Evolutionary conservation across 2,888 invertebrate species (phyloP), one percentile per base, ranked within the genome.

Genomic region (Synanthedon formicaeformis): DNA sequence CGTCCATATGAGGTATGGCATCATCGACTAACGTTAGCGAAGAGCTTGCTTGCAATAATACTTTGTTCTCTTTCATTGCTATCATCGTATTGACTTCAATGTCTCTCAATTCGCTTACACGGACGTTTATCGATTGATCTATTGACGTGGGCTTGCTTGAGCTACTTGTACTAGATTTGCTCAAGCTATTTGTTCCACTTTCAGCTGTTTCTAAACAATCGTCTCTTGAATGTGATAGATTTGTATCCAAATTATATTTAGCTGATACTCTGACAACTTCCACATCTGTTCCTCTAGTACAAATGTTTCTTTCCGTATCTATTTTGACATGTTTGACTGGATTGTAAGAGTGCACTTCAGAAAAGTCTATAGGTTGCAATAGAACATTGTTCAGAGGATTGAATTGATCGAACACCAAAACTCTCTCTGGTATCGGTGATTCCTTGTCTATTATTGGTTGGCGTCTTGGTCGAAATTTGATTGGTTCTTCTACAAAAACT

Each of bases 321-420:
- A 62, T 11, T 0, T 63, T 63, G 0, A 52, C 55, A 0, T 66
- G 60, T 41, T 50, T 55, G 0, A 54, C 53, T 0, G 81, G 81
- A 34, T 77, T 62, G 53, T 81, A 83, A 50, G 56, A 62, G 45
- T 83, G 82, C 0, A 61, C 70, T 6, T 74, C 63, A 0, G 58
- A 51, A 6, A 55, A 58, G 50, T 68, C 62, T 0, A 63, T 50
- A 0, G 75, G 65, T 0, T 62, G 59, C 0, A 81, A 49, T 0
- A 75, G 51, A 2, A 87, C 60, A 56, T 86, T 86, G 54, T 86
- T 86, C 11, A 86, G 60, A 0, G 87, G 86, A 57, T 85, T 85
- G 0, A 54, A 16, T 4, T 69, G 75, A 52, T 86, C 86, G 49
- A 86, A 86, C 4, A 78, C 58, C 48, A 86, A 55, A 0, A 78